A percentile compares a stretch with the other conserved stretches of the same genome.
Evolutionary conservation across 2,888 invertebrate genomes (phyloP).

Genomic region (Drosophila austrosaltans): DNA sequence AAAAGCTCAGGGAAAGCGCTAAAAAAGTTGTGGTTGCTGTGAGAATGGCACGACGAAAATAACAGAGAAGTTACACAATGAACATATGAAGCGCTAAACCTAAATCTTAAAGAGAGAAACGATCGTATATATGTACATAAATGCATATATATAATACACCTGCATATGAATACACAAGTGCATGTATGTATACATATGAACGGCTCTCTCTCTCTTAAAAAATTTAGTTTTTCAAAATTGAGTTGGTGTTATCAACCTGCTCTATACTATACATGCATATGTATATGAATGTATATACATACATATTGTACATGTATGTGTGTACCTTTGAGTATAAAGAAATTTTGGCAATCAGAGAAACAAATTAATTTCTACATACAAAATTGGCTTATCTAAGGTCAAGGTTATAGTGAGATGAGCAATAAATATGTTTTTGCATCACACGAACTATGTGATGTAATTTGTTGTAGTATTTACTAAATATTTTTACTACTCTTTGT

Average conservation of each 20-base stretch:
- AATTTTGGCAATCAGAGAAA: neutral
- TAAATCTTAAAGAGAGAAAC: neutral
- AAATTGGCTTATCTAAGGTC: neutral
- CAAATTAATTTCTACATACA: slow-evolving; percentile 1
- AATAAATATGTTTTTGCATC: neutral
- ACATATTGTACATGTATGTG: too few relatives aligned
- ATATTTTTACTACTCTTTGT: slow-evolving; percentile 5
- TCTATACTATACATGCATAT: neutral
- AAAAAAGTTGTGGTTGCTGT: too few relatives aligned
- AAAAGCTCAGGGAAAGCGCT: neutral
- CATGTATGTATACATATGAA: too few relatives aligned
- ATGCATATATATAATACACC: neutral
- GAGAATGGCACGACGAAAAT: neutral
- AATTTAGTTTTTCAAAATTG: neutral
- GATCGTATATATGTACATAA: neutral
- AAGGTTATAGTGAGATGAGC: neutral
- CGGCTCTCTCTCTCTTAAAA: neutral
- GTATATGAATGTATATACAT: neutral
- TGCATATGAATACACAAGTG: too few relatives aligned
- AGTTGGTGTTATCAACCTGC: neutral
- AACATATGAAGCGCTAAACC: neutral
- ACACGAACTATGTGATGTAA: neutral
- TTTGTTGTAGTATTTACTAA: neutral
- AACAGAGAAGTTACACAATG: slow-evolving; percentile 7
- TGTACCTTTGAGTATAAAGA: neutral